phyloP scores from a whole-genome alignment of 2,888 invertebrate genomes.

The Morinoia aosen region DNA sequence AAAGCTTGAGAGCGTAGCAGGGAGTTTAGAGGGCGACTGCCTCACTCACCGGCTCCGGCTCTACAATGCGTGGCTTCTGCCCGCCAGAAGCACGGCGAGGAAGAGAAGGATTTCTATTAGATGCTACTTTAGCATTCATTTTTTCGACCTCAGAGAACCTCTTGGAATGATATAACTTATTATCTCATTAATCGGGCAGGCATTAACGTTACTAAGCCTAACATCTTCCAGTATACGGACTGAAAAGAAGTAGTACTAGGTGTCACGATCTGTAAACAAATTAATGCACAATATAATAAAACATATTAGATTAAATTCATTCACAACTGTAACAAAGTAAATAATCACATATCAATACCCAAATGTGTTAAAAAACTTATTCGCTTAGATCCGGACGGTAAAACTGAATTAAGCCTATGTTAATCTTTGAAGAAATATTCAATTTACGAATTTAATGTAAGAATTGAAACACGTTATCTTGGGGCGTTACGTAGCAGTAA shows the following conservation, averaged over 20 bases:
- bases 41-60: slow-evolving; percentile 38
- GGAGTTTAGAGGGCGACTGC: background rate
- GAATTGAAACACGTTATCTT: background rate
- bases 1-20: slow-evolving; percentile 29
- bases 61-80: slow-evolving; percentile 51
- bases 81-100: slow-evolving; percentile 39
- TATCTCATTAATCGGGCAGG: slow-evolving; percentile 35
- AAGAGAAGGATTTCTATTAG: slow-evolving; percentile 50
- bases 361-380: background rate
- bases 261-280: slow-evolving; percentile 37
- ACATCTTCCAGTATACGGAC: slow-evolving; percentile 46
- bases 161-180: slow-evolving; percentile 49
- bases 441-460: background rate
- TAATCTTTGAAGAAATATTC: background rate
- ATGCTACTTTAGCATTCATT: slow-evolving; percentile 46
- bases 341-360: background rate
- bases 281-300: slow-evolving; percentile 7
- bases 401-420: background rate
- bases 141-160: slow-evolving; percentile 44
- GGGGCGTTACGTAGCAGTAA: background rate
- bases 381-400: background rate
- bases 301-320: background rate
- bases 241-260: slow-evolving; percentile 26
- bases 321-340: background rate
- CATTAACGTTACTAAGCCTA: slow-evolving; percentile 37